A percentile compares a stretch with the other conserved stretches of the same genome.
Evolutionary conservation across 1,140 invertebrate species (phyloP).

Genomic region (Lepidotrigona ventralis): DNA sequence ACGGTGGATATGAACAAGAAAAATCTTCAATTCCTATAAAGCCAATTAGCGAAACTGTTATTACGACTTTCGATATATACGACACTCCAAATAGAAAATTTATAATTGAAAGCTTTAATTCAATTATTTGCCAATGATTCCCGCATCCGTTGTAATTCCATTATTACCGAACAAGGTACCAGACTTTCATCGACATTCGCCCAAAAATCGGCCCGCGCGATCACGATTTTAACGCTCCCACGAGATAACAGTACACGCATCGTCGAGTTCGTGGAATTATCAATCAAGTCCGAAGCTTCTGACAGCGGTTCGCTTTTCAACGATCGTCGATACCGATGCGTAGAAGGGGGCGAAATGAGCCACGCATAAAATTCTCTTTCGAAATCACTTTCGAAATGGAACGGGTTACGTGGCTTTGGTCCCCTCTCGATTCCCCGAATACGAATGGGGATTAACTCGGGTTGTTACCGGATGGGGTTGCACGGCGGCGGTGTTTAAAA

Average conservation of each 20-base stretch:
- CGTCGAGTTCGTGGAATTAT: constrained; percentile 11
- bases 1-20: background rate
- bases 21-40: background rate
- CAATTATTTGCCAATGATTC: background rate
- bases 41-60: too few species aligned
- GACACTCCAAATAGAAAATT: too few species aligned
- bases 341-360: background rate
- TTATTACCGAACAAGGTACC: background rate
- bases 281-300: background rate
- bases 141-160: background rate
- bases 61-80: too few species aligned
- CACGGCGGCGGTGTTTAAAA: constrained; percentile 51
- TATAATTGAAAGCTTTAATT: background rate
- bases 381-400: constrained; percentile 23
- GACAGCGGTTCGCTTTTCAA: background rate
- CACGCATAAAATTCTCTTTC: constrained; percentile 21
- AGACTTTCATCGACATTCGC: background rate
- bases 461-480: background rate
- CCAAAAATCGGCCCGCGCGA: background rate
- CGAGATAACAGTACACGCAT: constrained; percentile 12
- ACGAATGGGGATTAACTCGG: constrained; percentile 47
- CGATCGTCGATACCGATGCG: background rate
- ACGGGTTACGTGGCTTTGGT: background rate
- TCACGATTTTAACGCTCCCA: constrained; percentile 10
- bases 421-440: constrained; percentile 40